Percentiles rank a stretch among this genome's conserved stretches.
phyloP scores from a whole-genome alignment of 2,888 invertebrate genomes.

The Loripinus fragilis region DNA sequence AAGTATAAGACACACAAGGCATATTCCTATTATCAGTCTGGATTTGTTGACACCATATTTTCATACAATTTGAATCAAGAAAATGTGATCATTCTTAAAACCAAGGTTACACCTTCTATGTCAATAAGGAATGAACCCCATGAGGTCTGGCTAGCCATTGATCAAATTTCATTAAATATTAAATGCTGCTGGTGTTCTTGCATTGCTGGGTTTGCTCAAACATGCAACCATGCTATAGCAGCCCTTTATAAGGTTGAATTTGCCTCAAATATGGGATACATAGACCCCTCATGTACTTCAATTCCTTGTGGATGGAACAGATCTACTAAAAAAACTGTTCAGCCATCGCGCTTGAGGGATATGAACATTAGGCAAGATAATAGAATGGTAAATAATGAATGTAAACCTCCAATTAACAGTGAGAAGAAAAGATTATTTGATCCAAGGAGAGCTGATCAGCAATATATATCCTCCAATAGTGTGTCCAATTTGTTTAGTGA shows the following conservation, averaged over 20 bases:
- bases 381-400: no score
- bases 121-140: neutral
- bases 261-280: neutral
- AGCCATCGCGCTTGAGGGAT: neutral
- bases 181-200: conserved; percentile 13
- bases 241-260: neutral
- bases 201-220: conserved; percentile 10
- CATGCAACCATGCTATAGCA: neutral
- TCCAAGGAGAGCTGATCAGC: neutral
- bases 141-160: neutral
- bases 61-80: neutral
- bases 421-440: neutral
- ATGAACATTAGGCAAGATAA: conserved; percentile 8
- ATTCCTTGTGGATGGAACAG: conserved; percentile 4
- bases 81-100: neutral
- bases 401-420: no score
- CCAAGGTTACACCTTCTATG: neutral
- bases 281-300: neutral
- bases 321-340: neutral
- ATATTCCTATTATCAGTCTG: neutral
- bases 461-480: neutral
- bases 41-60: conserved; percentile 11
- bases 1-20: conserved; percentile 8
- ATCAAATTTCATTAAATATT: neutral
- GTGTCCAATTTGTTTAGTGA: neutral